phyloP scores from a whole-genome alignment of 2,797 vertebrate species.

The Aphelocoma californica region DNA sequence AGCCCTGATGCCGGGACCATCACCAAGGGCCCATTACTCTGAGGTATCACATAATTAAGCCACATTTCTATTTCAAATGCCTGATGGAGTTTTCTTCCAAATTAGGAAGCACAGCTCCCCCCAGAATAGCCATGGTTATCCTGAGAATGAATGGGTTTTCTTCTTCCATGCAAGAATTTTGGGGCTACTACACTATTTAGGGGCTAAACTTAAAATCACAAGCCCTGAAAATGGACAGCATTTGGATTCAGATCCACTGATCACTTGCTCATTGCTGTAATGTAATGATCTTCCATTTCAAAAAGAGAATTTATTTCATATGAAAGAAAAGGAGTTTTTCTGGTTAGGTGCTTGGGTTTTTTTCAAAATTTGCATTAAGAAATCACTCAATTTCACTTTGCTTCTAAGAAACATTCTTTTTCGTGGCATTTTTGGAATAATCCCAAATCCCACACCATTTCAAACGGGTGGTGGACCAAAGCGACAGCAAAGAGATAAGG shows the following conservation, averaged over 20 bases:
- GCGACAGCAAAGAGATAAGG: accelerated
- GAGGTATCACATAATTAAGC: constrained; percentile 8
- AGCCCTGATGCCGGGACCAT: background rate
- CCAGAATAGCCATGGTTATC: background rate
- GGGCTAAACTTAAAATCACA: background rate
- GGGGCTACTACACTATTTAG: background rate
- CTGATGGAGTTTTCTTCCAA: constrained; percentile 15
- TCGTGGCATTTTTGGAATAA: background rate
- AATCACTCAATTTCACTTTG: background rate
- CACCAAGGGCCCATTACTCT: background rate
- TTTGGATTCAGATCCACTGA: background rate
- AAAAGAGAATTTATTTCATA: background rate
- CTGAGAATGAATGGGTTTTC: background rate
- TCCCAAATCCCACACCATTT: background rate
- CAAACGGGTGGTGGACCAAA: background rate
- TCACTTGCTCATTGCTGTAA: background rate
- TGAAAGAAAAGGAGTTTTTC: background rate
- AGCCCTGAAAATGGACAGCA: background rate
- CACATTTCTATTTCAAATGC: constrained; percentile 20
- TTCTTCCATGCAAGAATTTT: background rate
- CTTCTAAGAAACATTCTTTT: background rate
- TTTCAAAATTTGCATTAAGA: background rate
- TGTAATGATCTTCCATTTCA: background rate
- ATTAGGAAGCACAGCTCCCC: constrained; percentile 25
- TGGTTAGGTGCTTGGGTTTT: background rate